These are phyloP conservation scores for Tridacna crocea DNA, from an alignment of 2,888 invertebrate species.

Conservation along the genomic window DNA sequence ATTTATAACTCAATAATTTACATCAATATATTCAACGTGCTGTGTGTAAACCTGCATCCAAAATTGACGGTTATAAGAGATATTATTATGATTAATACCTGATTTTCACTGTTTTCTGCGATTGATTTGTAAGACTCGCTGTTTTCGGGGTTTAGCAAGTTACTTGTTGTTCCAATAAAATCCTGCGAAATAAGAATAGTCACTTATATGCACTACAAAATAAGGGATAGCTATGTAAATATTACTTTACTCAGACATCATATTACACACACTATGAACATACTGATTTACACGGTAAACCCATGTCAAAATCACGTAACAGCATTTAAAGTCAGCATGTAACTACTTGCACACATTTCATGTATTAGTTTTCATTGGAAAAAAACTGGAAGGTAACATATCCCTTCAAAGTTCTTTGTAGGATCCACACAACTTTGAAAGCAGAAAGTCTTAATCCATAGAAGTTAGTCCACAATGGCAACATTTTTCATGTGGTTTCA, in stretches of 20 bases:
- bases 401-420: too few species aligned
- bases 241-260: neutral
- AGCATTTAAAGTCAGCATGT: too few species aligned
- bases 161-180: slow-evolving; percentile 18
- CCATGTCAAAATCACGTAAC: neutral
- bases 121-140: slow-evolving; percentile 12
- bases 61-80: neutral
- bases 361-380: too few species aligned
- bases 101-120: neutral
- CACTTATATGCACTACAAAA: neutral
- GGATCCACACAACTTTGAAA: too few species aligned
- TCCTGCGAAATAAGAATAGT: neutral
- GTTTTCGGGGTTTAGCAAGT: neutral
- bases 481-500: too few species aligned
- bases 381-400: too few species aligned
- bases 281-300: neutral
- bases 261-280: neutral
- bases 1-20: neutral
- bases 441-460: too few species aligned
- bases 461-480: too few species aligned
- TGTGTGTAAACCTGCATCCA: neutral
- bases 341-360: too few species aligned
- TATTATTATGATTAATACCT: too few species aligned
- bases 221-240: neutral
- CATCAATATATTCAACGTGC: neutral